These are phyloP conservation scores for Dysmachus trigonus DNA, from an alignment of 2,888 invertebrate genomes.

Conservation along the genomic window DNA sequence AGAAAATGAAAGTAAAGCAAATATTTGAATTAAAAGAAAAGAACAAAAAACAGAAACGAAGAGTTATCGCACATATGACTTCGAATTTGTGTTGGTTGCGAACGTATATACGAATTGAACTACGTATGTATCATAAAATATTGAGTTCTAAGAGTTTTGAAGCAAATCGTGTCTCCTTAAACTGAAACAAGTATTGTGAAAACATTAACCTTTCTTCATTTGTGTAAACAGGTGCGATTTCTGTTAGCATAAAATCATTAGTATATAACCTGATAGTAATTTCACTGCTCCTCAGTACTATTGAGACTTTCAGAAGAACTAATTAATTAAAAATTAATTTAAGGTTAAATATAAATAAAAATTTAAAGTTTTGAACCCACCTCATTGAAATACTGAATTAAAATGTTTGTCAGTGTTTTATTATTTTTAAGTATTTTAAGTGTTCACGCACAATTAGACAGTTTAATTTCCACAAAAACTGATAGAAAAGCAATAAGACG, in stretches of 20 bases:
- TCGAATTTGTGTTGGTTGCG: too few relatives aligned
- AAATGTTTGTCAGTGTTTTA: not conserved
- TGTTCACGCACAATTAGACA: not conserved
- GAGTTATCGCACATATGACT: too few relatives aligned
- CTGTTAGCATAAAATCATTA: not conserved
- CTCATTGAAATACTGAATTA: not conserved
- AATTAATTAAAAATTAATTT: not conserved
- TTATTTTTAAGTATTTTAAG: not conserved
- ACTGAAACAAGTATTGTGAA: not conserved
- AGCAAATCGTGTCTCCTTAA: not conserved
- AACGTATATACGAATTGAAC: too few relatives aligned
- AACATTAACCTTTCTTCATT: not conserved
- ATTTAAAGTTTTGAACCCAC: not conserved
- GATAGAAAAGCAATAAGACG: slow-evolving; percentile 13
- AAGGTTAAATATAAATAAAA: not conserved
- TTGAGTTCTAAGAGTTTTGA: too few relatives aligned
- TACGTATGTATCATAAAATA: too few relatives aligned
- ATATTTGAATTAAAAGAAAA: too few relatives aligned
- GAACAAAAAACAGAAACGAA: too few relatives aligned
- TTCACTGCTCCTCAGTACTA: not conserved
- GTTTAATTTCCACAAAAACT: not conserved
- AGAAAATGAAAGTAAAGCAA: too few relatives aligned
- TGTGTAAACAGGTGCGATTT: not conserved
- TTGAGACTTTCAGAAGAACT: not conserved
- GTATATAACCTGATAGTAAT: not conserved